Base-by-base conservation (phyloP, 1,140 invertebrate species). In the Lethocerus indicus region DNA sequence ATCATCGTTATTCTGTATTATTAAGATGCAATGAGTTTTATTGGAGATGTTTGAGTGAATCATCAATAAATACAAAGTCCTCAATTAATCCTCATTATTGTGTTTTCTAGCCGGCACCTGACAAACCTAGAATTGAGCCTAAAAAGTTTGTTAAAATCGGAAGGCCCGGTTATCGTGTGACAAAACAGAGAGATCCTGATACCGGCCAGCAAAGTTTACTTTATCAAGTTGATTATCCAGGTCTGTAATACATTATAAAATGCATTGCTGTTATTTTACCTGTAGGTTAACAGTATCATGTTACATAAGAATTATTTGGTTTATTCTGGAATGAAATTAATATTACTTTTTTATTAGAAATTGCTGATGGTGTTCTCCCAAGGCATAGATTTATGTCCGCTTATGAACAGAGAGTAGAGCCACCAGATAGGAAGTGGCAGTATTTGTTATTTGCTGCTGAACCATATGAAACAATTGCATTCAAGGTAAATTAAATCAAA, bases 131-230 rank as follows among this genome's bases (percentile, higher is more conserved):
- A 60, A 90, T 97, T 23, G 93, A 97, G 60, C 90, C 92, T 0
- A 98, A 95, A 61, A 97, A 98, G 64, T 99, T 99, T 71, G 93
- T 99, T 0, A 99, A 99, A 72, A 99, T 99, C 68, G 96, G 96
- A 60, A 70, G 96, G 44, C 96, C 96, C 50, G 96, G 96, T 62
- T 99, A 99, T 63, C 76, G 96, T 64, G 94, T 99, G 1, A 99
- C 95, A 0, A 98, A 98, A 67, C 95, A 99, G 67, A 77, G 92
- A 57, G 94, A 98, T 61, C 84, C 88, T 14, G 88, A 92, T 61
- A 83, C 76, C 61, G 86, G 85, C 6, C 96, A 99, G 60, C 95
- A 98, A 64, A 96, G 91, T 62, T 71, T 99, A 37, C 68, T 99
- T 0, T 99, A 98, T 65, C 95, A 99, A 77, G 88, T 96, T 52